Evolutionary conservation across 2,113 vertebrate genomes (phyloP).

Genomic region (Nothobranchius kuhntae): DNA sequence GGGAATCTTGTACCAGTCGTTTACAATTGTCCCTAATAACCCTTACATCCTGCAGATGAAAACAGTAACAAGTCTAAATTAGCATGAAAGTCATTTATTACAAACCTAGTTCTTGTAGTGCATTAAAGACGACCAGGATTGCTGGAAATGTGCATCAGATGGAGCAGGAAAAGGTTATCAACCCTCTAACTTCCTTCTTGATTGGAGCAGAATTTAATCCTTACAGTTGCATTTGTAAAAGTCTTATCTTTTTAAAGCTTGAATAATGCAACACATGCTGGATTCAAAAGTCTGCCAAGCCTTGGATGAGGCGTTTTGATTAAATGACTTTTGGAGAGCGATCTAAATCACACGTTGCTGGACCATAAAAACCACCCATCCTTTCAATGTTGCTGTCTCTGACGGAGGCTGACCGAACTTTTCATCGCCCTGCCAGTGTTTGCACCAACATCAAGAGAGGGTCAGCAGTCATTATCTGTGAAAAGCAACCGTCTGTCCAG

Average conservation of each 20-base stretch:
- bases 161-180: constrained; percentile 52
- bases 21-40: constrained; percentile 31
- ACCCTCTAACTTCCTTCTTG: constrained; percentile 32
- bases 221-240: constrained; percentile 25
- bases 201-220: constrained; percentile 62
- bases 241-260: constrained; percentile 35
- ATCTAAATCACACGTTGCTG: constrained; percentile 20
- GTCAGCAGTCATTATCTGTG: constrained; percentile 18
- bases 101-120: constrained; percentile 29
- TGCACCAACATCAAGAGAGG: constrained; percentile 9
- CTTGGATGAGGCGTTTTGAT: constrained; percentile 39
- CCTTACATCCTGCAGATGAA: constrained; percentile 22
- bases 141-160: constrained; percentile 20
- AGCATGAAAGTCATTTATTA: constrained; percentile 53
- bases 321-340: constrained; percentile 22
- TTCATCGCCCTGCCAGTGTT: neutral
- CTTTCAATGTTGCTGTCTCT: constrained; percentile 23
- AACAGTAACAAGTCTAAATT: constrained; percentile 34
- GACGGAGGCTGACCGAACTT: constrained; percentile 10
- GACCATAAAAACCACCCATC: constrained; percentile 30
- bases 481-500: constrained; percentile 1
- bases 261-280: constrained; percentile 31
- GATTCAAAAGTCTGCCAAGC: constrained; percentile 32
- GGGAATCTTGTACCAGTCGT: constrained; percentile 10
- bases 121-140: constrained; percentile 39